These are phyloP conservation scores for Seladonia tumulorum DNA, from an alignment of 2,888 invertebrate genomes.

Conservation along the genomic window DNA sequence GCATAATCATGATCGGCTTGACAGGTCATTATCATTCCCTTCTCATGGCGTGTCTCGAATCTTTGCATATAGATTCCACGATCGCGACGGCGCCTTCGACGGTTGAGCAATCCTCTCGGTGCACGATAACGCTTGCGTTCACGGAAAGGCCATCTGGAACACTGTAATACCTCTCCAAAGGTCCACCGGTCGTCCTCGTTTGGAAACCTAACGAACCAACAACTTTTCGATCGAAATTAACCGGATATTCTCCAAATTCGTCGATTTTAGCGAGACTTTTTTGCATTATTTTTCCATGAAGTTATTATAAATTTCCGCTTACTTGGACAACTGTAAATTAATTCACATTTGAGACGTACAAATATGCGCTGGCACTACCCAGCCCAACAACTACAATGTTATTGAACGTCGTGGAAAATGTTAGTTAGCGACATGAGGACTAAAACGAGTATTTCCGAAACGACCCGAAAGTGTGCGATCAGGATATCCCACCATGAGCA, in stretches of 20 bases:
- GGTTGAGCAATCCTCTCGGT: slow-evolving; percentile 14
- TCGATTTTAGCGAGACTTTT: background rate
- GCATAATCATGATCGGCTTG: slow-evolving; percentile 32
- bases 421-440: background rate
- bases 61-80: slow-evolving; percentile 1
- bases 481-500: background rate
- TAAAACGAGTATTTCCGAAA: too few species aligned
- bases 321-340: background rate
- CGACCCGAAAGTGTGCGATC: background rate
- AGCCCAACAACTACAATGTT: background rate
- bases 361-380: background rate
- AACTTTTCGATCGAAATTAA: background rate
- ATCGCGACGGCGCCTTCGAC: background rate
- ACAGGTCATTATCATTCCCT: slow-evolving; percentile 33
- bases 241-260: accelerated
- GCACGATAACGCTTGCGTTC: slow-evolving; percentile 7
- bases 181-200: background rate
- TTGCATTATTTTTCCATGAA: background rate
- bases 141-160: slow-evolving; percentile 12
- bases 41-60: slow-evolving; percentile 26
- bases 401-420: background rate
- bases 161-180: background rate
- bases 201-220: background rate
- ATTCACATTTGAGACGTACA: background rate
- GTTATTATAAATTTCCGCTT: background rate